Conservation (phyloP, 2,797 vertebrate species). For the Sebastes variabilis region DNA sequence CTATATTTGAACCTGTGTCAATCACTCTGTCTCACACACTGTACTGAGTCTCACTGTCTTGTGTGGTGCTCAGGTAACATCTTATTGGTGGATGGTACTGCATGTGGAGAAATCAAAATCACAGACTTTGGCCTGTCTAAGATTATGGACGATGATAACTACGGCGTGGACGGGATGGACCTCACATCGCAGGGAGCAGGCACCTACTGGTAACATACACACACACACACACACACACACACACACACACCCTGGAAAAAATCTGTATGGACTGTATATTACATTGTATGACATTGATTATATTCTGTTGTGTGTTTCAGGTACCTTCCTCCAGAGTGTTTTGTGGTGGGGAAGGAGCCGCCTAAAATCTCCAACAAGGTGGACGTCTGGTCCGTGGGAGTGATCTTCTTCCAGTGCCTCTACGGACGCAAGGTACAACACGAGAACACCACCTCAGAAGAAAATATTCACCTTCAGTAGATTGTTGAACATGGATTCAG, state of each 20-base stretch:
- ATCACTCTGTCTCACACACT: not conserved
- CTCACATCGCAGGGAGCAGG: conserved; percentile 98
- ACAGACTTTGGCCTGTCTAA: conserved; percentile 98
- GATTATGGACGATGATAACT: conserved; percentile 99
- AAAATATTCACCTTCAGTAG: not conserved
- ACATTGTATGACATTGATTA: not conserved
- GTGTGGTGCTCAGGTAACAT: conserved; percentile 88
- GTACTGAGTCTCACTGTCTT: not conserved
- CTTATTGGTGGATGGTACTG: conserved; percentile 96
- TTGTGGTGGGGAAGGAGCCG: conserved; percentile 98
- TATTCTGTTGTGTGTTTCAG: conserved; percentile 67
- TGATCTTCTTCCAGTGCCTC: conserved; percentile 99
- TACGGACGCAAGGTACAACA: conserved; percentile 94
- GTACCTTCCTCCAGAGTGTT: conserved; percentile 99
- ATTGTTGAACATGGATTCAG: not conserved
- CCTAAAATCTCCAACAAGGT: conserved; percentile 99
- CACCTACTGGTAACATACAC: conserved; percentile 91
- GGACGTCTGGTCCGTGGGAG: conserved; percentile 98
- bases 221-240: not conserved
- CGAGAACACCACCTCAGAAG: not conserved
- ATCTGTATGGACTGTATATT: not conserved
- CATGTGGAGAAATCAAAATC: conserved; percentile 99
- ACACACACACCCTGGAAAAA: not conserved
- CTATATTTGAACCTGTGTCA: not conserved
- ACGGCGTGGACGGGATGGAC: conserved; percentile 98